A percentile compares a stretch with the other conserved stretches of the same genome.
These are phyloP conservation scores for Drosophila fungiperda DNA, from an alignment of 2,888 invertebrate species.

Conservation along the genomic window DNA sequence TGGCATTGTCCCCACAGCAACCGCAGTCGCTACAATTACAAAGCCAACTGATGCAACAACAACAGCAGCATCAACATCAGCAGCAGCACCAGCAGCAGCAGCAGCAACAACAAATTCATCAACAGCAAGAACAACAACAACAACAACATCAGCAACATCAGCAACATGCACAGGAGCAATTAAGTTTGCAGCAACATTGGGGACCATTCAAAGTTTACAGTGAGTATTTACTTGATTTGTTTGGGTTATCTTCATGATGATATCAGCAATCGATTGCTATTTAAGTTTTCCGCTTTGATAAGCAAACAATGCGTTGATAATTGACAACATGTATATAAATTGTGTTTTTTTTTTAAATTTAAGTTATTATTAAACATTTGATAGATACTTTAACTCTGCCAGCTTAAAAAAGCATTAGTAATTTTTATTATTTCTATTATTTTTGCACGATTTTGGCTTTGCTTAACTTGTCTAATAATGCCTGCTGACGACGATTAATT, in stretches of 20 bases:
- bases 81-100: conserved; percentile 65
- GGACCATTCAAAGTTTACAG: conserved; percentile 85
- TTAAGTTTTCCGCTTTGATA: conserved; percentile 22
- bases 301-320: conserved; percentile 2
- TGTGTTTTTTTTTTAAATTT: neutral
- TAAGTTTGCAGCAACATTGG: conserved; percentile 82
- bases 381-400: neutral
- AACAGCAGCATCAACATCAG: conserved; percentile 71
- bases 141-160: conserved; percentile 70
- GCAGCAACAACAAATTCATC: conserved; percentile 49
- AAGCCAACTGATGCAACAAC: conserved; percentile 75
- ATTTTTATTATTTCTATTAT: neutral
- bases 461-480: conserved; percentile 27
- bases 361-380: neutral
- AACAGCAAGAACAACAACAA: conserved; percentile 70
- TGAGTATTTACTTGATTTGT: conserved; percentile 78
- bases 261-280: conserved; percentile 12
- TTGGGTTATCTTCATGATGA: neutral
- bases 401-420: neutral
- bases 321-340: neutral
- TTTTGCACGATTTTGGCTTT: conserved; percentile 4
- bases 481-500: conserved; percentile 11
- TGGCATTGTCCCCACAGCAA: conserved; percentile 81
- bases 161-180: conserved; percentile 78
- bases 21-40: conserved; percentile 77